These are phyloP conservation scores for Sipha maydis DNA, from an alignment of 2,888 invertebrate genomes.

Conservation along the genomic window DNA sequence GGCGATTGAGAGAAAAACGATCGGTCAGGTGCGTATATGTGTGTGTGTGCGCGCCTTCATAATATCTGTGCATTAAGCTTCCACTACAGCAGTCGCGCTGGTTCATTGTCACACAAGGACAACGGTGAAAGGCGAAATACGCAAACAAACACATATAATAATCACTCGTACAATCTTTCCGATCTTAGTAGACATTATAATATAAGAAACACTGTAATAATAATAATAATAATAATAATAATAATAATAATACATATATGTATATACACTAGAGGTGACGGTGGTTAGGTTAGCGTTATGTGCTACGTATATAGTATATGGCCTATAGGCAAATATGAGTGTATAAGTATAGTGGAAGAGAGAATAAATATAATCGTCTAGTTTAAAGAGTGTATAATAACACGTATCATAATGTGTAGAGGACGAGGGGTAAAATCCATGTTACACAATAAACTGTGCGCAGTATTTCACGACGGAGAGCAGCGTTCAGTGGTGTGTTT, in stretches of 20 bases:
- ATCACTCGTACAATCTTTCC: slow-evolving; percentile 28
- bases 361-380: neutral
- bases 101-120: slow-evolving; percentile 60
- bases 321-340: neutral
- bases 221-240: slow-evolving; percentile 16
- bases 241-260: slow-evolving; percentile 1
- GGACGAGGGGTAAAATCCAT: too few species aligned
- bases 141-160: neutral
- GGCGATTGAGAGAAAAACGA: slow-evolving; percentile 51
- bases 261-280: neutral
- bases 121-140: slow-evolving; percentile 57
- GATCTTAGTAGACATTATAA: neutral
- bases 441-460: too few species aligned
- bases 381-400: neutral
- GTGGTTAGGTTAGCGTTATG: neutral
- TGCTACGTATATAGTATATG: neutral
- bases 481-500: too few species aligned
- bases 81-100: neutral
- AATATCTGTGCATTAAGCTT: slow-evolving; percentile 6
- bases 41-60: neutral
- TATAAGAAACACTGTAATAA: neutral
- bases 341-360: neutral
- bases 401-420: too few species aligned
- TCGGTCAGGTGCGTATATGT: slow-evolving; percentile 31
- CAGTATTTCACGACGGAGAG: too few species aligned